These are phyloP conservation scores for Eupeodes luniger DNA, from an alignment of 2,888 invertebrate species.

Conservation along the genomic window DNA sequence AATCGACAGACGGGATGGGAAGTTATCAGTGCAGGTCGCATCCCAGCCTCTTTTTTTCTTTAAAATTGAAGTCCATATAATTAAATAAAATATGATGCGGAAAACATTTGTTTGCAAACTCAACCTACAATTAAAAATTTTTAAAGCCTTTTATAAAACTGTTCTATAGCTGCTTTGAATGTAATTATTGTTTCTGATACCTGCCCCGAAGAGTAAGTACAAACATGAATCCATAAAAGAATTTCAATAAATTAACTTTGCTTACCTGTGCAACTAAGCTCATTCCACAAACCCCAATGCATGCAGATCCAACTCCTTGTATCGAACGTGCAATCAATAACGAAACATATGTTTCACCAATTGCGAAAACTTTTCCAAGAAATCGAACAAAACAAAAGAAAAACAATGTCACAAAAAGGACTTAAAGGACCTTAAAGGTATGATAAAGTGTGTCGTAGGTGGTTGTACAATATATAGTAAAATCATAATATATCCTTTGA, in stretches of 20 bases:
- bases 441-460: not conserved
- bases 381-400: conserved; percentile 11
- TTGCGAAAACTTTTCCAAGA: conserved; percentile 88
- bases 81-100: too few species aligned
- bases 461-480: not conserved
- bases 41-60: too few species aligned
- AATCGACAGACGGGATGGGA: too few species aligned
- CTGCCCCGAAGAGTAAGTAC: too few species aligned
- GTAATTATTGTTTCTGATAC: too few species aligned
- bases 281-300: conserved; percentile 92
- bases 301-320: conserved; percentile 92
- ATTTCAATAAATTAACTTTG: conserved; percentile 79
- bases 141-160: too few species aligned
- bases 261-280: conserved; percentile 88
- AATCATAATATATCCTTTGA: conserved; percentile 31
- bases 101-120: too few species aligned
- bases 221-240: too few species aligned
- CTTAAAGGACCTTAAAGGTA: conserved; percentile 30
- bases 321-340: conserved; percentile 90
- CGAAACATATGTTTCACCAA: conserved; percentile 88
- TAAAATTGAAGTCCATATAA: too few species aligned
- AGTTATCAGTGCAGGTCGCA: too few species aligned
- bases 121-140: too few species aligned
- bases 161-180: too few species aligned
- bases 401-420: conserved; percentile 34